Evolutionary conservation across 1,140 invertebrate genomes (phyloP).

Genomic region (Bombus terrestris): DNA sequence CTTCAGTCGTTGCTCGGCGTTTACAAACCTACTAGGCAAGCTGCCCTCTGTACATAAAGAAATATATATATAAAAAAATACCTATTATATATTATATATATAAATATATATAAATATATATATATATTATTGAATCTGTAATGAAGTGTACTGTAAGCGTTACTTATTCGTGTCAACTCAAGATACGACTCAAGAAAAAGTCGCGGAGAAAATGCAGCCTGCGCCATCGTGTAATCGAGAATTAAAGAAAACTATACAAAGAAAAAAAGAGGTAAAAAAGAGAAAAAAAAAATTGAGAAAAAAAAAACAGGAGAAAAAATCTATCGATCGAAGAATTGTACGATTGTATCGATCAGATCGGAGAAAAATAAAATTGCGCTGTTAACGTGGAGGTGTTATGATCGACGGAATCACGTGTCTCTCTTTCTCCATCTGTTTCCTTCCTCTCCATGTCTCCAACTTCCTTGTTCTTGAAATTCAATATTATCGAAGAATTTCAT

Average conservation of each 20-base stretch:
- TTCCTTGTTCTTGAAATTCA: too few relatives aligned
- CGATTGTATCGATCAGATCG: conserved; percentile 41
- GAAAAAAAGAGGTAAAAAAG: conserved; percentile 36
- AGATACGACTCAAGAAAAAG: neutral
- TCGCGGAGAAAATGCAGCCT: conserved; percentile 39
- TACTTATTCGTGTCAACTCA: conserved; percentile 76
- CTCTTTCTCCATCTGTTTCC: neutral
- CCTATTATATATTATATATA: conserved; percentile 63
- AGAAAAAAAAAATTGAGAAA: conserved; percentile 45
- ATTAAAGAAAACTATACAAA: conserved; percentile 40
- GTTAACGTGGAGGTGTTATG: conserved; percentile 26
- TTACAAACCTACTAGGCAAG: conserved; percentile 67
- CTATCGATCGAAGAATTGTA: conserved; percentile 32
- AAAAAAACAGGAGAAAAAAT: neutral
- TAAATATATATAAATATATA: conserved; percentile 54
- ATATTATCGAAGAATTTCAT: too few relatives aligned
- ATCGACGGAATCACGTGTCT: conserved; percentile 29
- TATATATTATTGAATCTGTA: conserved; percentile 78
- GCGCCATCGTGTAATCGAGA: conserved; percentile 41
- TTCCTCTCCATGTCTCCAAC: neutral
- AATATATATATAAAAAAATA: conserved; percentile 62
- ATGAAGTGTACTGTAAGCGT: conserved; percentile 80
- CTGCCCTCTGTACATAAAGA: conserved; percentile 75
- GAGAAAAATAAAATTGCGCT: conserved; percentile 48
- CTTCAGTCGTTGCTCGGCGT: conserved; percentile 57